These are phyloP conservation scores for Cuculus canorus DNA, from an alignment of 2,797 vertebrate species.

Conservation along the genomic window DNA sequence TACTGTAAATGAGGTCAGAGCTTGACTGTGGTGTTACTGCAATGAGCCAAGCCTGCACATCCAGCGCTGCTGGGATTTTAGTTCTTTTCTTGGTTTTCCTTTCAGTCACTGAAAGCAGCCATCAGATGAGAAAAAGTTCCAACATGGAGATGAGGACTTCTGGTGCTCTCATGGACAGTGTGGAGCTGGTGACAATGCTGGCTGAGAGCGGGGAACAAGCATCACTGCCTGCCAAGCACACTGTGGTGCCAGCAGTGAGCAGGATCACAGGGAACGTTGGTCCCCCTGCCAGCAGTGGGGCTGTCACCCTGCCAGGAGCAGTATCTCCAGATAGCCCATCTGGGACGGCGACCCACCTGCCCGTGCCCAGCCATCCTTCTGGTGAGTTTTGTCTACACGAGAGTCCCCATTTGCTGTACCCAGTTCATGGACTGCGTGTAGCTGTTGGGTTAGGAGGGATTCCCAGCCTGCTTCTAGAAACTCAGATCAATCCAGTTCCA, in stretches of 20 bases:
- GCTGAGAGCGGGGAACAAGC: not conserved
- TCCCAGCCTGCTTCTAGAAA: not conserved
- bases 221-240: not conserved
- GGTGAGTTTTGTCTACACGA: constrained; percentile 18
- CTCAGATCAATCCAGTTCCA: not conserved
- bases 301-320: not conserved
- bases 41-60: not conserved
- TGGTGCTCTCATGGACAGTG: not conserved
- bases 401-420: too few species aligned
- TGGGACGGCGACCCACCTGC: not conserved
- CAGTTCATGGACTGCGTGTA: fast-evolving
- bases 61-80: not conserved
- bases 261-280: not conserved
- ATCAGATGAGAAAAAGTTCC: not conserved
- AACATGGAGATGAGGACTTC: not conserved
- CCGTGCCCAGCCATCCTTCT: not conserved
- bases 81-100: not conserved
- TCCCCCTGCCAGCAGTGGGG: not conserved
- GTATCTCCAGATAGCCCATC: not conserved
- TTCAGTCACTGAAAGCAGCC: constrained; percentile 54
- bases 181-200: not conserved
- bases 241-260: fast-evolving
- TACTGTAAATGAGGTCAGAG: not conserved
- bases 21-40: not conserved
- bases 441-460: not conserved